phyloP scores from a whole-genome alignment of 2,888 invertebrate genomes.

The Xestia sexstrigata region DNA sequence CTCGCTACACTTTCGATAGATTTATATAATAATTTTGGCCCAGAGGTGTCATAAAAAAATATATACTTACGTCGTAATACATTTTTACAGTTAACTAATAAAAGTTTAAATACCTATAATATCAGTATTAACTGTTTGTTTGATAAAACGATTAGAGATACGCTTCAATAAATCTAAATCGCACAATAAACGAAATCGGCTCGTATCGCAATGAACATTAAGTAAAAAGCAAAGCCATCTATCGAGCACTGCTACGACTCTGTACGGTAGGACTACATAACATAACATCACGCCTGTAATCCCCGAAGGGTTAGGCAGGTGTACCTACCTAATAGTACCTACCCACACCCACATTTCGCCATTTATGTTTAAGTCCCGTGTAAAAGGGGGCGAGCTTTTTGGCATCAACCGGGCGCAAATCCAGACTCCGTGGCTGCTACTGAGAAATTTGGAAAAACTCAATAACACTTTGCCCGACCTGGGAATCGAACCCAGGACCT shows the following conservation, averaged over 20 bases:
- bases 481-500: too few relatives aligned
- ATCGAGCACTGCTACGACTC: background rate
- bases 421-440: too few relatives aligned
- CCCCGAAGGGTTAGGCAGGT: too few relatives aligned
- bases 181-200: background rate
- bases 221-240: background rate
- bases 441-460: too few relatives aligned
- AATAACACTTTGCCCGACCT: too few relatives aligned
- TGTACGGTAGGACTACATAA: background rate
- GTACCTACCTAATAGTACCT: too few relatives aligned
- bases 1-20: too few relatives aligned
- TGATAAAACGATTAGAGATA: constrained; percentile 1
- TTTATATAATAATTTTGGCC: background rate
- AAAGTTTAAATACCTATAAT: background rate
- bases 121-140: background rate
- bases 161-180: background rate
- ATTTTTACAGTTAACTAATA: background rate
- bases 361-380: too few relatives aligned
- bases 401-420: too few relatives aligned
- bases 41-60: background rate
- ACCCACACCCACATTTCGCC: too few relatives aligned
- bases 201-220: background rate
- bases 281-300: too few relatives aligned
- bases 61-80: background rate
- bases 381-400: too few relatives aligned